Evolutionary conservation across 2,113 vertebrate species (phyloP), one percentile per base, ranked within the genome.

Genomic region (Heterocephalus glaber): DNA sequence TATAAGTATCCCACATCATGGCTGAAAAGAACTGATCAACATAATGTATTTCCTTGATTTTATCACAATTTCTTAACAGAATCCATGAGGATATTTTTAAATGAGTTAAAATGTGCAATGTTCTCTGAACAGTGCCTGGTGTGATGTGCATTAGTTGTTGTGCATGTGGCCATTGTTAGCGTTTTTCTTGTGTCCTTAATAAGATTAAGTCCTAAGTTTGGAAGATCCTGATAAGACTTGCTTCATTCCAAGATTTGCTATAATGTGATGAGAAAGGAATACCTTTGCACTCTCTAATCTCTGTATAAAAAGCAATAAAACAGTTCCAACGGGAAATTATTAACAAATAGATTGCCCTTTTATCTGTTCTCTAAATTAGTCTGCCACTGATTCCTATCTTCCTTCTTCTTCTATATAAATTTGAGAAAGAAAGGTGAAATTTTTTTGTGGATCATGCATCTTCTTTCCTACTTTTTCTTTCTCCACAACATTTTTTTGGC

Each of bases 211-310:
- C 38, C 33, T 12, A 93, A 66, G 19, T 95, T 76, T 58, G 47
- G 24, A 92, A 95, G 38, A 81, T 1, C 2, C 68, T 65, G 61
- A 26, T 35, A 88, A 94, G 49, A 70, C 33, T 38, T 83, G 54
- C 66, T 83, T 93, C 54, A 58, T 92, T 96, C 84, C 44, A 68
- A 98, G 56, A 80, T 97, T 87, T 95, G 91, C 52, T 58, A 16
- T 86, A 83, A 77, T 97, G 68, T 90, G 92, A 65, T 96, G 49
- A 87, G 49, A 98, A 95, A 97, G 93, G 80, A 96, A 92, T 5
- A 52, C 65, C 86, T 94, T 95, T 95, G 44, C 52, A 68, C 47
- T 76, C 95, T 95, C 28, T 65, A 74, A 96, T 79, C 92, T 97
- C 85, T 95, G 52, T 93, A 97, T 98, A 94, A 98, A 87, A 76